Percentiles rank a stretch among this genome's conserved stretches.
Conservation (phyloP, 2,888 invertebrate genomes). For the Aelia acuminata region DNA sequence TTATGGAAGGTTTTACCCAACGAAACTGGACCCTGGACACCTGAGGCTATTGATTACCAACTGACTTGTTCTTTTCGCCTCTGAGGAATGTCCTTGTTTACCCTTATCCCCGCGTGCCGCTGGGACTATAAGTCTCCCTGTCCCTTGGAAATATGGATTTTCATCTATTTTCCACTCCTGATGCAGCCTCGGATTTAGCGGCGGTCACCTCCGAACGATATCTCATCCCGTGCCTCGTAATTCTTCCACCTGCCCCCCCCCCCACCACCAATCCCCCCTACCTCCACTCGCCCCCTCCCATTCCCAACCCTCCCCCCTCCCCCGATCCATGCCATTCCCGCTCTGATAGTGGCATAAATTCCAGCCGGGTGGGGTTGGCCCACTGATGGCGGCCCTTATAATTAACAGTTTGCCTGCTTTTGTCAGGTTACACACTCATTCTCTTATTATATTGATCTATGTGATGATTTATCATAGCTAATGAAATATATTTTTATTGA, state of each 20-base stretch:
- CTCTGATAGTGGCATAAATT: constrained; percentile 38
- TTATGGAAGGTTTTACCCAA: too few relatives aligned
- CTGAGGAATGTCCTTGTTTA: constrained; percentile 19
- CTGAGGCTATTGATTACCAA: background rate
- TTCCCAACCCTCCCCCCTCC: background rate
- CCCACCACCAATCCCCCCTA: too few relatives aligned
- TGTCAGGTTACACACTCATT: constrained; percentile 12
- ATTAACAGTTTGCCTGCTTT: constrained; percentile 30
- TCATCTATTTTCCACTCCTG: constrained; percentile 27
- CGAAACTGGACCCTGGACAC: background rate
- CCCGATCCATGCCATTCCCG: constrained; percentile 12
- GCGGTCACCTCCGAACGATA: background rate
- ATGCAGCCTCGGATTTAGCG: constrained; percentile 19
- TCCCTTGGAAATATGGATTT: constrained; percentile 20
- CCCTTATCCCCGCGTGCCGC: background rate
- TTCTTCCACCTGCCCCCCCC: background rate
- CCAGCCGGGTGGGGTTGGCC: background rate
- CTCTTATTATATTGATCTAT: background rate
- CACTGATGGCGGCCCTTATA: background rate
- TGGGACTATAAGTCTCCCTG: constrained; percentile 1
- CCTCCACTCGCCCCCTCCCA: background rate
- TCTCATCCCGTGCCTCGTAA: background rate
- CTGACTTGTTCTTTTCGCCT: background rate
- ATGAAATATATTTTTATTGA: too few relatives aligned
- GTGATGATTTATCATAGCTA: background rate